These are phyloP conservation scores for Physocephala rufipes DNA, from an alignment of 2,888 invertebrate species.

Conservation along the genomic window DNA sequence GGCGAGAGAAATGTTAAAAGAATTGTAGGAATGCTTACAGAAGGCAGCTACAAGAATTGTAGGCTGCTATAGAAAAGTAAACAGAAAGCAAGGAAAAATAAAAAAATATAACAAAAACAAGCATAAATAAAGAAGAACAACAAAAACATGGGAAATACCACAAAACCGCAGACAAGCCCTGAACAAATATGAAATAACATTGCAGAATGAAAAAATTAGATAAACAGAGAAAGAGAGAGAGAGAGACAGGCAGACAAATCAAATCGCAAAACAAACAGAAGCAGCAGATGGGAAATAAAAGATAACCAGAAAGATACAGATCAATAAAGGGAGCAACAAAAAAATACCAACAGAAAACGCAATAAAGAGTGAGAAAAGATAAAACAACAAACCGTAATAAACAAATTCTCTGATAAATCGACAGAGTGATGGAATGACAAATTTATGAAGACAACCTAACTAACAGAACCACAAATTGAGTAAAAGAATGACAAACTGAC, in stretches of 20 bases:
- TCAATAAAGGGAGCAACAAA: no score
- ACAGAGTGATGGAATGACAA: background rate
- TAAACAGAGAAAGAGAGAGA: conserved; percentile 1
- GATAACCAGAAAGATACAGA: no score
- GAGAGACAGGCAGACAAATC: background rate
- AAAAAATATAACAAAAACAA: no score
- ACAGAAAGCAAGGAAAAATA: background rate
- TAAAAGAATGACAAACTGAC: background rate
- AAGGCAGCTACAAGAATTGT: background rate
- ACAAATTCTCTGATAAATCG: background rate
- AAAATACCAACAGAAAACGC: no score
- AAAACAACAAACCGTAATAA: background rate
- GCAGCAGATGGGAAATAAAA: background rate
- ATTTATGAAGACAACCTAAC: background rate
- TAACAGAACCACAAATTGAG: no score
- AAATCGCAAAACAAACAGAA: background rate
- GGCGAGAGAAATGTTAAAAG: background rate
- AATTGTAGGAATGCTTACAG: background rate
- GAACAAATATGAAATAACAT: background rate
- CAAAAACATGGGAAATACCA: background rate
- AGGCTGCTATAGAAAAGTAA: background rate
- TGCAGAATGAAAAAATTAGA: background rate
- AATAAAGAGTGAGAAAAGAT: background rate
- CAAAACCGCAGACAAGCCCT: conserved; percentile 26
- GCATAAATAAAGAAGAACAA: conserved; percentile 11